Evolutionary conservation across 1,140 invertebrate species (phyloP), one percentile per base, ranked within the genome.

Genomic region (Meloidogyne exigua): DNA sequence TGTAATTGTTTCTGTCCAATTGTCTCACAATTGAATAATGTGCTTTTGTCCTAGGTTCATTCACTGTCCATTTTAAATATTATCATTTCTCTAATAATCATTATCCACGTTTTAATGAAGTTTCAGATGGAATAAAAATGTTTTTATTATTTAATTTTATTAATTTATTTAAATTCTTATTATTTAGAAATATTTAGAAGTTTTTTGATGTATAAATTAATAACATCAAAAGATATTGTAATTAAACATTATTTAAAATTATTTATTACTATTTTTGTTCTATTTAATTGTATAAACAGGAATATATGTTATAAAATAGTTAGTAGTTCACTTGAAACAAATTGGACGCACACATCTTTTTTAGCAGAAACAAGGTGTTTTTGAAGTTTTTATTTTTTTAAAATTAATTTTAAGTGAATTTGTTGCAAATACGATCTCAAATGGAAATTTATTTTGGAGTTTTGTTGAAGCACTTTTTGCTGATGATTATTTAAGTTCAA

Each of bases 281-380:
- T 57, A n/a, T n/a, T 57, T 57, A n/a, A n/a, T 57, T 57, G 49
- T 57, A 57, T n/a, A 57, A 57, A 57, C 7, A n/a, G 18, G 4
- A 68, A 9, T n/a, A n/a, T 7, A 57, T 7, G 18, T n/a, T 57
- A 57, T 21, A 85, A 85, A 73, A 42, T 63, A 10, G 85, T 87
- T 21, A 81, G 76, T 26, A 82, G 77, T 11, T 83, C 83, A 4
- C 73, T 87, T 13, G 75, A 82, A 28, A 75, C 86, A 15, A 80
- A 81, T 67, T 87, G 86, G 86, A 57, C 76, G 18, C 83, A 86
- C 18, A 87, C 85, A 9, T 87, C 84, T 15, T 80, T 87, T 28
- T 39, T 87, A 42, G 86, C 86, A 0, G 85, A 87, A 76, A 81
- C 84, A 9, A 87, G 84, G 84, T 87, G 65, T 42, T 25, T 80